Percentiles rank a stretch among this genome's conserved stretches.
Conservation (phyloP, 2,888 invertebrate genomes). For the Apantesis nais region DNA sequence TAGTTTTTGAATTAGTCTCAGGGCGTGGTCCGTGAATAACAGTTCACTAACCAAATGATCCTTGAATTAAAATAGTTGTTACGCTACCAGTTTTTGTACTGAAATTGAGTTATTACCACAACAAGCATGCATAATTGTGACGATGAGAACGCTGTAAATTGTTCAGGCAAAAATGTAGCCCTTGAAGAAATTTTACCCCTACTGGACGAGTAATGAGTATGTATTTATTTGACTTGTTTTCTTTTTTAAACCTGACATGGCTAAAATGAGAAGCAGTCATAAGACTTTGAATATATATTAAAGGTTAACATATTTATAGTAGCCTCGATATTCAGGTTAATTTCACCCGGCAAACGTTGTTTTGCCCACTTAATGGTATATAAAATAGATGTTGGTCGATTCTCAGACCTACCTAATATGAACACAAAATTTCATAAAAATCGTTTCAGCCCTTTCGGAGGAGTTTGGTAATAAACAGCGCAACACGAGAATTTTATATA, state of each 20-base stretch:
- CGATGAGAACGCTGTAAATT: background rate
- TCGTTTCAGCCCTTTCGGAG: too few species aligned
- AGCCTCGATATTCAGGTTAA: background rate
- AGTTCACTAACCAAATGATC: slow-evolving; percentile 45
- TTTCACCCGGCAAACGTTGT: too few species aligned
- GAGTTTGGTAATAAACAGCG: too few species aligned
- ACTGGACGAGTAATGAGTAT: background rate
- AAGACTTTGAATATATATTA: background rate
- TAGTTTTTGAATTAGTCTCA: background rate
- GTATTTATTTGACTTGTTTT: background rate
- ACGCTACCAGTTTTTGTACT: slow-evolving; percentile 23
- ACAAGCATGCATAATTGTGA: slow-evolving; percentile 15
- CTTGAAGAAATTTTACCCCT: background rate
- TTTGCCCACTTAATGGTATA: too few species aligned
- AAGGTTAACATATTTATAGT: background rate
- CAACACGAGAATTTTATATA: too few species aligned
- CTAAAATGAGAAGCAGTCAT: too few species aligned
- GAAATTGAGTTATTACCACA: slow-evolving; percentile 11
- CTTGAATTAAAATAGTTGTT: slow-evolving; percentile 48
- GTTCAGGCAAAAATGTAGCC: background rate
- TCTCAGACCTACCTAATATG: too few species aligned
- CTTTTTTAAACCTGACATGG: too few species aligned
- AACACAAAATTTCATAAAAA: too few species aligned
- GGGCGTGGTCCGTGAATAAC: background rate
- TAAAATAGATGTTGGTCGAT: too few species aligned